Evolutionary conservation across 2,797 vertebrate genomes (phyloP), one percentile per base, ranked within the genome.

Genomic region (Anguilla marmorata): DNA sequence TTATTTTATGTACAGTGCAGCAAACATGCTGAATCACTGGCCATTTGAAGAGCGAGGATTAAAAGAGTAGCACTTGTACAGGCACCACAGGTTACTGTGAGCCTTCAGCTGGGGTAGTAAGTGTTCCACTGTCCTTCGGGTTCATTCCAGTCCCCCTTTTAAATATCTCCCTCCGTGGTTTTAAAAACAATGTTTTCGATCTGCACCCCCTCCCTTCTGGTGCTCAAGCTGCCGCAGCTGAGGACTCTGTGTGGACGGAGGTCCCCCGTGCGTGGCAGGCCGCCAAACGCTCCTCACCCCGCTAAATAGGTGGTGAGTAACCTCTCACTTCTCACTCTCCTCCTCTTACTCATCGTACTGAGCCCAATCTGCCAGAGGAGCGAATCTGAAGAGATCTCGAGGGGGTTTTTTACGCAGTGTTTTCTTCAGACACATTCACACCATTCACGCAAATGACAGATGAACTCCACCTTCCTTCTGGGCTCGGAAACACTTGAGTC

Each of bases 391-490:
- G 80, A 52, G 8, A 83, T 52, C 80, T 83, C 37, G 12, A 33
- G 74, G 74, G 74, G 50, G 7, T 52, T 12, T 52, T 76, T 76
- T 76, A 37, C 74, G 12, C 11, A 41, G 12, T 76, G 74, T 41
- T 76, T 12, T 37, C 74, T 76, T 76, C 74, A 37, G 74, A 76
- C 74, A 41, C 74, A 41, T 76, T 76, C 74, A 76, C 74, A 76
- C 74, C 74, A 41, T 76, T 76, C 33, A 19, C 16, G 37, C 74
- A 76, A 41, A 76, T 21, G 37, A 41, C 74, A 76, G 74, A 33
- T 76, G 74, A 76, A 41, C 74, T 76, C 74, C 74, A 76, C 74
- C 74, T 76, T 76, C 74, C 74, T 76, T 76, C 74, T 76, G 74
- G 30, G 74, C 74, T 41, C 41, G 74, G 33, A 37, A 76, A 76